phyloP scores from a whole-genome alignment of 1,140 invertebrate species.

The Pseudomyrmex cubaensis region DNA sequence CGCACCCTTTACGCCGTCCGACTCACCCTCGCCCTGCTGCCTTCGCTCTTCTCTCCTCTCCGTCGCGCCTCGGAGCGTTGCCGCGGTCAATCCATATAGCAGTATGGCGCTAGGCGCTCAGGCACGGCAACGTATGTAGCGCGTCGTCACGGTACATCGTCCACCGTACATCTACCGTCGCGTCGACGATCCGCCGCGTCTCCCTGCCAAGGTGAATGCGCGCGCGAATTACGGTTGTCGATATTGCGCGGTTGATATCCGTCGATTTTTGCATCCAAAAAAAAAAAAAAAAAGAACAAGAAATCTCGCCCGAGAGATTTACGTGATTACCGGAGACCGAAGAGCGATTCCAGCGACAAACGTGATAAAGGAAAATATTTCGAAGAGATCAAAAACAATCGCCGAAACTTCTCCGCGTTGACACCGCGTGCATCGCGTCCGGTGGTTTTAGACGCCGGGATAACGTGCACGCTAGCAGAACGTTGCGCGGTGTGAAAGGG shows the following conservation, averaged over 20 bases:
- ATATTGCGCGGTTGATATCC: neutral
- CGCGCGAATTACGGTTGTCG: constrained; percentile 55
- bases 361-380: too few species aligned
- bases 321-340: neutral
- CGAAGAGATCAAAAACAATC: neutral
- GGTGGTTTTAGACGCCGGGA: constrained; percentile 33
- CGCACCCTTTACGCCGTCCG: constrained; percentile 51
- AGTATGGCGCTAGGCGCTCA: constrained; percentile 84
- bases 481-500: constrained; percentile 18
- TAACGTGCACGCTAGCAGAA: constrained; percentile 34
- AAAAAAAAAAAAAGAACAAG: neutral
- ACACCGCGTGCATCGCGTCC: constrained; percentile 60
- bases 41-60: constrained; percentile 20
- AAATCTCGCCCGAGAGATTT: neutral
- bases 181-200: constrained; percentile 8
- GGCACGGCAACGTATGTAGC: constrained; percentile 73
- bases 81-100: constrained; percentile 82
- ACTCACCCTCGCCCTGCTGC: constrained; percentile 31
- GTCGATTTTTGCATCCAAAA: neutral
- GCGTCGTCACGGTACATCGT: constrained; percentile 42
- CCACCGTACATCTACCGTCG: constrained; percentile 17
- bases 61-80: constrained; percentile 69
- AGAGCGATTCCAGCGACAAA: neutral
- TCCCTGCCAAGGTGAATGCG: constrained; percentile 11
- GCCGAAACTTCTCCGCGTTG: neutral